A percentile compares a stretch with the other conserved stretches of the same genome.
phyloP scores from a whole-genome alignment of 53 echinoderm and acorn worm genomes.

The Patiria pectinifera region DNA sequence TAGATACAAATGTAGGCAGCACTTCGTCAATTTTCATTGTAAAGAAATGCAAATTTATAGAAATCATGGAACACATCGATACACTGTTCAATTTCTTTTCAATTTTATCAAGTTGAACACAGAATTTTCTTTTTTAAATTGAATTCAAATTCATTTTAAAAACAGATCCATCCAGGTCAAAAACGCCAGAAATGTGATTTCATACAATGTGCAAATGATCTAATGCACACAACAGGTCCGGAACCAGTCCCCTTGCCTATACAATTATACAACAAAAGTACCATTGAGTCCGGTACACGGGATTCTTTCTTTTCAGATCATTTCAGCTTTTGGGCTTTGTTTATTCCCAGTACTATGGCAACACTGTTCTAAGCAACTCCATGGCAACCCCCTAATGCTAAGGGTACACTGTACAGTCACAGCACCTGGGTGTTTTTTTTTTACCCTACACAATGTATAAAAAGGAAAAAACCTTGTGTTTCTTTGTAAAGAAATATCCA shows the following conservation, averaged over 20 bases:
- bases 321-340: constrained; percentile 39
- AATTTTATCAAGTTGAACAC: too few species aligned
- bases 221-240: not conserved
- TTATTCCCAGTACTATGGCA: constrained; percentile 44
- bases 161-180: not conserved
- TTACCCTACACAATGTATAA: not conserved
- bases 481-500: constrained; percentile 46
- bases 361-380: constrained; percentile 57
- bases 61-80: too few species aligned
- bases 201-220: constrained; percentile 7
- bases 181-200: not conserved
- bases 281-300: not conserved
- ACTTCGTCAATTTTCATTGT: too few species aligned
- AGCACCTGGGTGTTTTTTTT: not conserved
- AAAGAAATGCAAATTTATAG: too few species aligned
- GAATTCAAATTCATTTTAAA: not conserved
- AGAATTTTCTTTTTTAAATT: too few species aligned
- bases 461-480: constrained; percentile 19
- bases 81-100: too few species aligned
- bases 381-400: constrained; percentile 57
- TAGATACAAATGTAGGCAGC: not conserved
- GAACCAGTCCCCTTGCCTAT: constrained; percentile 8
- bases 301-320: not conserved
- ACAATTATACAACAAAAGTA: constrained; percentile 9
- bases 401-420: constrained; percentile 47